Evolutionary conservation across 2,113 vertebrate species (phyloP).

Genomic region (Chloroceryle aenea): DNA sequence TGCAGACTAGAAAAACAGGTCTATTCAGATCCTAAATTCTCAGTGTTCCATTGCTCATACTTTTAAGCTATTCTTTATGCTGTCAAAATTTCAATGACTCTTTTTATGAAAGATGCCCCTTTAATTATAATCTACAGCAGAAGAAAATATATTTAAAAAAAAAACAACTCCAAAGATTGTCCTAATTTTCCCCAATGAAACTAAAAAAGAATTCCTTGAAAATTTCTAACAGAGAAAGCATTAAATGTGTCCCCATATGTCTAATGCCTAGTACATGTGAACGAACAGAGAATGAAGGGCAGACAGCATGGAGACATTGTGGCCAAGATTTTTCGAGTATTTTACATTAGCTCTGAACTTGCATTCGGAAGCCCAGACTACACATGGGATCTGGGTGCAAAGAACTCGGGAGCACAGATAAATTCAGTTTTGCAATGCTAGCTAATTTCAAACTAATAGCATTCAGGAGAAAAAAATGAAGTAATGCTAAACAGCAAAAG

Average conservation of each 20-base stretch:
- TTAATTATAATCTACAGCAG: neutral
- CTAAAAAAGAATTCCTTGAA: neutral
- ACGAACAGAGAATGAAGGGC: neutral
- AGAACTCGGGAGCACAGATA: fast-evolving
- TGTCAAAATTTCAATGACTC: neutral
- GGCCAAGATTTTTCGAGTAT: neutral
- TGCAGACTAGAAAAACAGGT: neutral
- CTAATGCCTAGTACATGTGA: neutral
- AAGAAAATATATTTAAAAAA: too few relatives aligned
- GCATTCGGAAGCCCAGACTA: neutral
- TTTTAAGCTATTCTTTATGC: neutral
- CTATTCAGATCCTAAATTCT: neutral
- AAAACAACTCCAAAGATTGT: too few relatives aligned
- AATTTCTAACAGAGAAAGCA: neutral
- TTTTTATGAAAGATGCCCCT: neutral
- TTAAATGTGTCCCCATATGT: neutral
- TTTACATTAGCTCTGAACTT: neutral
- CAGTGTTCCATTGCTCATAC: neutral
- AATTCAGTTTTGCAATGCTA: neutral
- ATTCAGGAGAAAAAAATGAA: neutral
- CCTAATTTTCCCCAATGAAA: neutral
- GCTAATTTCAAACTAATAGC: neutral
- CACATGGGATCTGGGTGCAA: neutral
- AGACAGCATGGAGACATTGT: neutral
- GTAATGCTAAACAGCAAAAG: neutral